phyloP scores from a whole-genome alignment of 1,140 invertebrate genomes.

The Drosophila takahashii region DNA sequence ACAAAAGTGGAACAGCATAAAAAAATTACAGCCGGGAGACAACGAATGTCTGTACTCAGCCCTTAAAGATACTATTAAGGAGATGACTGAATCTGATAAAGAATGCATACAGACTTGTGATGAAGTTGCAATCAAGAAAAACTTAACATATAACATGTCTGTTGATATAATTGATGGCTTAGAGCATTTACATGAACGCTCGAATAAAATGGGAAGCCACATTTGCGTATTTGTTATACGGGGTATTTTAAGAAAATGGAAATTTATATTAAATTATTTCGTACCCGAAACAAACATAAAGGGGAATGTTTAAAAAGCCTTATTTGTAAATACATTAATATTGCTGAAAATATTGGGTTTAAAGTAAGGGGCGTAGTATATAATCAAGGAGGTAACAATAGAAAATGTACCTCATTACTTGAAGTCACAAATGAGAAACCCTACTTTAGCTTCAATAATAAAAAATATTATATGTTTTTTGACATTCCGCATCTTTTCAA shows the following conservation, averaged over 20 bases:
- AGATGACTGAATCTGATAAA: background rate
- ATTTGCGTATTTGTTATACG: background rate
- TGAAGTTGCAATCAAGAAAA: slow-evolving; percentile 8
- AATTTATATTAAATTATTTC: slow-evolving; percentile 3
- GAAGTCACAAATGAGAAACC: slow-evolving; percentile 1
- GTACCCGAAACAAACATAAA: slow-evolving; percentile 1
- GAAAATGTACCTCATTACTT: slow-evolving; percentile 7
- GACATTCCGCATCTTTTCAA: slow-evolving; percentile 3
- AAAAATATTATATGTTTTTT: too few species aligned
- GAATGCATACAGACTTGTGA: background rate
- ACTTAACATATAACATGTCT: background rate
- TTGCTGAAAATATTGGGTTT: background rate
- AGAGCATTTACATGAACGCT: background rate
- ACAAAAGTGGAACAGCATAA: background rate
- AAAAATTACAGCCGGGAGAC: background rate
- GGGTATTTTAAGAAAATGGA: slow-evolving; percentile 4
- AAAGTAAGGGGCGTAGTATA: slow-evolving; percentile 1
- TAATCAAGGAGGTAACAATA: slow-evolving; percentile 3
- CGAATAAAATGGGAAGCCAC: background rate
- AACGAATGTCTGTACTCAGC: background rate
- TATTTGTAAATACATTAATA: slow-evolving; percentile 4
- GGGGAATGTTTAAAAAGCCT: background rate
- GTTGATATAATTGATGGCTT: background rate
- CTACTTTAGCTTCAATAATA: too few species aligned
- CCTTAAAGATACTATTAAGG: too few species aligned